phyloP scores from a whole-genome alignment of 2,888 invertebrate genomes.

The Tineola bisselliella region DNA sequence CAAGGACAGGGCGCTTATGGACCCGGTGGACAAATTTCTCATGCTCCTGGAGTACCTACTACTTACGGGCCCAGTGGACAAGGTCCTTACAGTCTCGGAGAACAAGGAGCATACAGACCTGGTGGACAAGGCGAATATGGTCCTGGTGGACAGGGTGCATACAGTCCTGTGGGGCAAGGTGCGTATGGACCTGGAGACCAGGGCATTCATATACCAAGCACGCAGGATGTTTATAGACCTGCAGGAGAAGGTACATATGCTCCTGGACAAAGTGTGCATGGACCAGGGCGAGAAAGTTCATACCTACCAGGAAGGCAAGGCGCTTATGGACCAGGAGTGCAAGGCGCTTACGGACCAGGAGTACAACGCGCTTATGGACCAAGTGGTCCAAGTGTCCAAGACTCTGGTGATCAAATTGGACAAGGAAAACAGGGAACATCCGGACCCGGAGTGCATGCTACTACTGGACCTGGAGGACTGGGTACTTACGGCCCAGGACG shows the following conservation, averaged over 20 bases:
- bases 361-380: background rate
- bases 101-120: background rate
- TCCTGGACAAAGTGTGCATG: constrained; percentile 11
- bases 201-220: constrained; percentile 10
- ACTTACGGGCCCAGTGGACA: background rate
- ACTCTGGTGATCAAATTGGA: too few species aligned
- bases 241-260: background rate
- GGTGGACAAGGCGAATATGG: background rate
- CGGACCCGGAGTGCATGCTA: constrained; percentile 7
- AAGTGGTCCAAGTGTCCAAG: too few species aligned
- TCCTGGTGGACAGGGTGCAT: background rate
- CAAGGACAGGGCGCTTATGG: background rate
- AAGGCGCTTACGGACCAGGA: constrained; percentile 14
- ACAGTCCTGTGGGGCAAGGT: background rate
- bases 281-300: constrained; percentile 8
- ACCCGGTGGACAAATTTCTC: constrained; percentile 11
- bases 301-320: constrained; percentile 7
- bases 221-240: constrained; percentile 12
- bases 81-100: background rate
- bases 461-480: constrained; percentile 11
- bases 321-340: constrained; percentile 9
- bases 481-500: constrained; percentile 3
- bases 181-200: background rate
- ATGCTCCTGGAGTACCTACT: constrained; percentile 15
- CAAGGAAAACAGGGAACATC: constrained; percentile 5